Conservation (phyloP, 2,113 vertebrate genomes). For the Sakesphorus luctuosus region DNA sequence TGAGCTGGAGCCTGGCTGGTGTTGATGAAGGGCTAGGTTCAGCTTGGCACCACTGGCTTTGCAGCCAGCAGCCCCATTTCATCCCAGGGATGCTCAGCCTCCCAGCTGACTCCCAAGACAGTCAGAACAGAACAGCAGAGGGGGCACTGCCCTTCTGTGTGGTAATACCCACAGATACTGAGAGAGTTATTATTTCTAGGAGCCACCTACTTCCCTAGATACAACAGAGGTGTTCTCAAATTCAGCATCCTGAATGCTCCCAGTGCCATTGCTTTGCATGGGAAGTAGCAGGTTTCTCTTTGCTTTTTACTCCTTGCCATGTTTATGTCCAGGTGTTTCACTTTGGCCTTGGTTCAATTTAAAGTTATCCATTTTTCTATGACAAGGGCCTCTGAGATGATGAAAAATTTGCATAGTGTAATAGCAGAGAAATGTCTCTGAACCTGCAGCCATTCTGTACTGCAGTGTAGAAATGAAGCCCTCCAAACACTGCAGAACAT, state of each 20-base stretch:
- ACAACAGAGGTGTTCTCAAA: neutral
- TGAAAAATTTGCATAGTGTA: conserved; percentile 55
- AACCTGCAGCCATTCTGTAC: conserved; percentile 10
- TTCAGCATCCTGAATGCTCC: neutral
- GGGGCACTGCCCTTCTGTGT: neutral
- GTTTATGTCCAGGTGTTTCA: conserved; percentile 41
- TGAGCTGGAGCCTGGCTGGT: neutral
- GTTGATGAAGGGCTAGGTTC: neutral
- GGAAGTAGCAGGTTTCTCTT: neutral
- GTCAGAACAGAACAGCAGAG: neutral
- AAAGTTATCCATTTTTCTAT: conserved; percentile 31
- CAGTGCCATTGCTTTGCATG: neutral
- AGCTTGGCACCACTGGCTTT: neutral
- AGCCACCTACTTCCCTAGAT: neutral
- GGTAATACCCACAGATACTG: neutral
- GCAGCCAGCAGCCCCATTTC: neutral
- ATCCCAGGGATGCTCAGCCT: neutral
- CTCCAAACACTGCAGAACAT: neutral
- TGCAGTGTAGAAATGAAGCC: neutral
- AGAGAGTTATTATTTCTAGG: neutral
- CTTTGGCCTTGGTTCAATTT: conserved; percentile 32
- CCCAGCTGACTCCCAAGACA: neutral
- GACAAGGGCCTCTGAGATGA: conserved; percentile 2
- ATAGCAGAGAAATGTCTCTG: conserved; percentile 24
- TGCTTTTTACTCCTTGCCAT: neutral